Evolutionary conservation across 2,113 vertebrate genomes (phyloP), one percentile per base, ranked within the genome.

Genomic region (Alouatta palliata): DNA sequence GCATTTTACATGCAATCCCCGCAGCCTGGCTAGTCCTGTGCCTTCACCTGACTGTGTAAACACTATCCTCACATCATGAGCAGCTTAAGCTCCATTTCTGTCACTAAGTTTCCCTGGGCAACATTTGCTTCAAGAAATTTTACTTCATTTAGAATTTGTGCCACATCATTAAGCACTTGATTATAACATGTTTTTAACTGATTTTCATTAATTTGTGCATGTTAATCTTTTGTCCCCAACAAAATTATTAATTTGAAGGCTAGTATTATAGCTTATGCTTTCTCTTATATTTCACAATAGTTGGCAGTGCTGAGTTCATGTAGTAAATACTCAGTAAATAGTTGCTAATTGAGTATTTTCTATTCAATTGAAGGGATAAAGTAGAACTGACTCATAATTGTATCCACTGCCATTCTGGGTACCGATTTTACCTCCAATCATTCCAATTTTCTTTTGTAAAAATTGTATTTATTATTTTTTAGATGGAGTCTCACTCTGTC

Each of bases 141-240:
- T 73, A 94, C 75, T 95, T 45, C 77, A 87, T 82, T 94, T 87
- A 94, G 43, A 97, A 96, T 91, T 75, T 93, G 54, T 90, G 37
- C 40, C n/a, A 85, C 61, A 64, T 93, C 91, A 91, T 77, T 94
- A 91, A 96, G 84, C 37, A 96, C 27, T 92, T 96, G 75, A 94
- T 94, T 96, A 91, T 91, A 85, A 87, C 91, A 58, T 91, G 45
- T 95, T 95, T 95, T 91, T 71, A 76, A 97, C n/a, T 94, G 71
- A 83, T 96, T 97, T 88, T 92, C 43, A 94, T 96, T 96, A 94
- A 96, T 97, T 71, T 90, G 23, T 79, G 5, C 43, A 87, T 91
- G 54, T 87, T 97, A 94, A 91, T 92, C 66, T 92, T 91, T 96
- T 94, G 56, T 96, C 14, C 25, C 16, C 8, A 54, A 49, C 14